phyloP scores from a whole-genome alignment of 2,113 vertebrate species.

The Thunnus thynnus region DNA sequence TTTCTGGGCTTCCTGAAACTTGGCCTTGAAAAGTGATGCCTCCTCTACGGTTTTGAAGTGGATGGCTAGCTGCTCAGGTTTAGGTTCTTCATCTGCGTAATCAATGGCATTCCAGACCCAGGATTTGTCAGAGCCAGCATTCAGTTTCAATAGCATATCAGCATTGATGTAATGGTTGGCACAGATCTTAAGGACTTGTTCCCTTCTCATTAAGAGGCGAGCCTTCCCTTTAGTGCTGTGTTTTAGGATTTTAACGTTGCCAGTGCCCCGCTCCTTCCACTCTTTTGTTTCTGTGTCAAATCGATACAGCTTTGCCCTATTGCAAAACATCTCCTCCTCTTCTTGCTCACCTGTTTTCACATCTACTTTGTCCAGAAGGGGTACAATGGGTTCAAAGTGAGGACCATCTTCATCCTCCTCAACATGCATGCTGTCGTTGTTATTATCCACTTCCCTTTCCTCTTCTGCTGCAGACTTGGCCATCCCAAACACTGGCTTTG shows the following conservation, averaged over 20 bases:
- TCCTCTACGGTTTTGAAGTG: slow-evolving; percentile 97
- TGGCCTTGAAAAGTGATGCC: slow-evolving; percentile 92
- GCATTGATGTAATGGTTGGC: slow-evolving; percentile 97
- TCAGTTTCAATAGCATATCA: slow-evolving; percentile 93
- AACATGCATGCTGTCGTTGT: slow-evolving; percentile 89
- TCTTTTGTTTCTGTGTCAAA: slow-evolving; percentile 95
- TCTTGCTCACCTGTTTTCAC: slow-evolving; percentile 99
- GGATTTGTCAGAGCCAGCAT: slow-evolving; percentile 94
- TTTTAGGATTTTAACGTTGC: slow-evolving; percentile 96
- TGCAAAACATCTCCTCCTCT: slow-evolving; percentile 96
- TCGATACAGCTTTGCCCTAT: slow-evolving; percentile 94
- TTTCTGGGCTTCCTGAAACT: slow-evolving; percentile 93
- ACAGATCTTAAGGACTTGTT: slow-evolving; percentile 98
- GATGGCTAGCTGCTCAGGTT: slow-evolving; percentile 94
- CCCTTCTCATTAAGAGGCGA: slow-evolving; percentile 95
- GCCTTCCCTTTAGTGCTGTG: slow-evolving; percentile 94
- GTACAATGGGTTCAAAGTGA: slow-evolving; percentile 98
- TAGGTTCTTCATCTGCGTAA: slow-evolving; percentile 95
- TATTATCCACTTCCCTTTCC: slow-evolving; percentile 86
- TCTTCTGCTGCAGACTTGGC: slow-evolving; percentile 70
- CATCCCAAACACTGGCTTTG: slow-evolving; percentile 80
- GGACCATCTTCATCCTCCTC: slow-evolving; percentile 97
- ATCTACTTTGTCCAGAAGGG: slow-evolving; percentile 97
- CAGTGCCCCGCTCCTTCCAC: slow-evolving; percentile 97
- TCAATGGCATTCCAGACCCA: slow-evolving; percentile 98